phyloP scores from a whole-genome alignment of 2,113 vertebrate species.

The Lycocorax pyrrhopterus region DNA sequence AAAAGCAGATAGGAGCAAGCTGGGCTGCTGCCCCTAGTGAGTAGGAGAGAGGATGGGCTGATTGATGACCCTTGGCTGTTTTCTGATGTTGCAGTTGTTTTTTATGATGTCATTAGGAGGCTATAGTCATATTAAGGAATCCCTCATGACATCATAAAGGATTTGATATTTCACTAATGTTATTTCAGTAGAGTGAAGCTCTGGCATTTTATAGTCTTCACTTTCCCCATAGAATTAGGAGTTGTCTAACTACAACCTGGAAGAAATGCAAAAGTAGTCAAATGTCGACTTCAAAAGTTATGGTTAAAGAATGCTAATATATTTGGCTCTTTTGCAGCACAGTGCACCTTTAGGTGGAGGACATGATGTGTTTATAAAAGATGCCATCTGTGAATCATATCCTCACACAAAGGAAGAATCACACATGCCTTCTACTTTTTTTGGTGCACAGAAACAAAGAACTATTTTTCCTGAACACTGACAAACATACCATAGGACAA shows the following conservation, averaged over 20 bases:
- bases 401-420: background rate
- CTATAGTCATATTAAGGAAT: conserved; percentile 73
- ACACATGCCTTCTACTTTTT: background rate
- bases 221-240: conserved; percentile 70
- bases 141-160: conserved; percentile 82
- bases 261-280: conserved; percentile 81
- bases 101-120: conserved; percentile 83
- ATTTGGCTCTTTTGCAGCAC: conserved; percentile 35
- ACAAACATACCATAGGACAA: rapidly evolving
- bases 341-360: conserved; percentile 64
- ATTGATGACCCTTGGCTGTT: conserved; percentile 74
- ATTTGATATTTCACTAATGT: conserved; percentile 82
- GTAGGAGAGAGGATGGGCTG: conserved; percentile 56
- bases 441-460: background rate
- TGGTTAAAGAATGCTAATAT: conserved; percentile 69
- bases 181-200: conserved; percentile 74
- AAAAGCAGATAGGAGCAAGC: conserved; percentile 47
- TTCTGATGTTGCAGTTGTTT: conserved; percentile 69
- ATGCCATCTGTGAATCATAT: background rate
- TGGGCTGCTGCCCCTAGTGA: conserved; percentile 37
- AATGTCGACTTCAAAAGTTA: conserved; percentile 71
- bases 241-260: conserved; percentile 71
- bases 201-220: conserved; percentile 73
- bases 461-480: background rate
- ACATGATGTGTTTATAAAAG: conserved; percentile 65